phyloP scores from a whole-genome alignment of 1,140 invertebrate species.

The Panulirus ornatus region DNA sequence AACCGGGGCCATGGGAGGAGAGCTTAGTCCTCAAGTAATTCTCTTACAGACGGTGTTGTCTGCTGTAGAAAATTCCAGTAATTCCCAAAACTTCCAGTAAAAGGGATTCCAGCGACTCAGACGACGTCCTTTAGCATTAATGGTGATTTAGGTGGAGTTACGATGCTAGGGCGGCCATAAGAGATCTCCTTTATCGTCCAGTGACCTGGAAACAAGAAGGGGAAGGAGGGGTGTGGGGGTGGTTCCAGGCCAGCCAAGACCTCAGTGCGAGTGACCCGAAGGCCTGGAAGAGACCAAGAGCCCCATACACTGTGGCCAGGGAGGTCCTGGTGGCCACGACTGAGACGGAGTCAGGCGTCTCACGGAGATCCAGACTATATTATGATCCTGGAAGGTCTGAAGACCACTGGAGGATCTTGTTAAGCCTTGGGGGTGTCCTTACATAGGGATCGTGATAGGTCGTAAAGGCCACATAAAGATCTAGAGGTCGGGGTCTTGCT shows the following conservation, averaged over 20 bases:
- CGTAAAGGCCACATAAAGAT: not conserved
- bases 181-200: too few species aligned
- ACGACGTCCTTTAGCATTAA: not conserved
- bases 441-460: not conserved
- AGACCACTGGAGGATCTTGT: not conserved
- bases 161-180: not conserved
- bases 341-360: too few species aligned
- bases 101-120: too few species aligned
- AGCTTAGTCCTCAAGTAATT: too few species aligned
- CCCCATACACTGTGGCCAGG: not conserved
- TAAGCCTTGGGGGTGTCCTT: not conserved
- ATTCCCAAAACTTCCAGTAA: too few species aligned
- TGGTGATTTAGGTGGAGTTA: not conserved
- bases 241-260: too few species aligned
- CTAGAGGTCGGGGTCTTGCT: not conserved
- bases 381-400: not conserved
- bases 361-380: not conserved
- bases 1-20: too few species aligned
- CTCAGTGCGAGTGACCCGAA: too few species aligned
- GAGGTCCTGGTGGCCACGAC: not conserved
- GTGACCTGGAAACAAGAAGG: too few species aligned
- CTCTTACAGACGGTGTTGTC: too few species aligned
- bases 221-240: too few species aligned
- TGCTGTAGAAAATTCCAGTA: not conserved
- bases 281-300: not conserved